Evolutionary conservation across 1,140 invertebrate species (phyloP).

Genomic region (Drosophila cardini): DNA sequence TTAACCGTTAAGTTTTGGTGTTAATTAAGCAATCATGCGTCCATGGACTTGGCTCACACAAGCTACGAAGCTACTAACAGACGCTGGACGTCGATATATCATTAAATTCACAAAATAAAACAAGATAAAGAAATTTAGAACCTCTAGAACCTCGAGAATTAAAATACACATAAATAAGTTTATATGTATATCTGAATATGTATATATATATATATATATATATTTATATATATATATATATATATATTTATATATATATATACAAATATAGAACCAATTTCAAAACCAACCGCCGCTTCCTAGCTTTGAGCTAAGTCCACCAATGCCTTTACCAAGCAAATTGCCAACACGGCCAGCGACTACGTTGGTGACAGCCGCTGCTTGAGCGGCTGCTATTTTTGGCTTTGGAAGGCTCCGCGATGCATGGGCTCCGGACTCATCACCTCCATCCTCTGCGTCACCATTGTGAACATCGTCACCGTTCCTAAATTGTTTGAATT

Average conservation of each 20-base stretch:
- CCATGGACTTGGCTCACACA: conserved; percentile 50
- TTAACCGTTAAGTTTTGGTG: neutral
- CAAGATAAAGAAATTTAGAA: neutral
- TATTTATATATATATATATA: no score
- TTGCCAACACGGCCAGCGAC: conserved; percentile 91
- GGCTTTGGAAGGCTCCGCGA: conserved; percentile 79
- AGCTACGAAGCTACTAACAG: conserved; percentile 41
- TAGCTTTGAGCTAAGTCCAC: conserved; percentile 91
- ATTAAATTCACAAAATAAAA: neutral
- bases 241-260: no score
- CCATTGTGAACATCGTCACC: conserved; percentile 88
- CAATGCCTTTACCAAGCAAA: conserved; percentile 92
- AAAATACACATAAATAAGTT: no score
- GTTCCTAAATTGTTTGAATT: conserved; percentile 21
- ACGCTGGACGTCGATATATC: conserved; percentile 11
- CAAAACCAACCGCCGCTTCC: conserved; percentile 89
- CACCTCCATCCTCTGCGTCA: conserved; percentile 86
- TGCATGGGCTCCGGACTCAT: conserved; percentile 87
- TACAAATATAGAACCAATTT: conserved; percentile 8
- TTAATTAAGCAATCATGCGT: conserved; percentile 8
- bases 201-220: no score
- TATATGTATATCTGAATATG: no score
- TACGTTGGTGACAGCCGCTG: conserved; percentile 88
- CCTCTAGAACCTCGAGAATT: no score
- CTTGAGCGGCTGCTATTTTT: conserved; percentile 75